These are phyloP conservation scores for Vidua macroura DNA, from an alignment of 2,113 vertebrate species.

Conservation along the genomic window DNA sequence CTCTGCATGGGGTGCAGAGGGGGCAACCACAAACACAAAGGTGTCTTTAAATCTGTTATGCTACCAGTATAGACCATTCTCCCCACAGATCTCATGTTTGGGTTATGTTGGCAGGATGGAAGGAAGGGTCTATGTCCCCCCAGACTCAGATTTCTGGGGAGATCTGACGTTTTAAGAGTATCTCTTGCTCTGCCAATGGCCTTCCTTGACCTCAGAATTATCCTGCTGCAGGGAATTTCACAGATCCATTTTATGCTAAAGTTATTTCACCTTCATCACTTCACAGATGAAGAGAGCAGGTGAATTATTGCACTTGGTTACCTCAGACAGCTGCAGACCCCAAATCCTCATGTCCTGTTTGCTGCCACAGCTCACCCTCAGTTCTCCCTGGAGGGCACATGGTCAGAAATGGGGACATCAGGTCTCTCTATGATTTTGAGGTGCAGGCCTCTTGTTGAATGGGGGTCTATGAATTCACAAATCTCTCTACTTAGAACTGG, in stretches of 20 bases:
- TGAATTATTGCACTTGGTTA: not conserved
- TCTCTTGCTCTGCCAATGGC: not conserved
- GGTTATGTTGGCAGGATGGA: not conserved
- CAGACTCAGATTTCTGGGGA: not conserved
- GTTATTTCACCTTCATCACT: not conserved
- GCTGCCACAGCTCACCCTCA: not conserved
- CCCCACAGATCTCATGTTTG: too few relatives aligned
- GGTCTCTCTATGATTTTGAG: not conserved
- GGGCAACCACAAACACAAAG: rapidly evolving
- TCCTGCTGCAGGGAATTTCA: not conserved
- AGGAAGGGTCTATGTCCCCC: not conserved
- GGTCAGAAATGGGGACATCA: not conserved
- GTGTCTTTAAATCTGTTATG: not conserved
- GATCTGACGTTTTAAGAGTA: not conserved
- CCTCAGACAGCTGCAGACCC: not conserved
- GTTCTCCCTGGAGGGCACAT: not conserved
- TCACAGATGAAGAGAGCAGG: not conserved
- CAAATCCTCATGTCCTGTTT: not conserved
- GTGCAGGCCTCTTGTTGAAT: not conserved
- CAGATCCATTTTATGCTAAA: not conserved
- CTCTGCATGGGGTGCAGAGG: rapidly evolving
- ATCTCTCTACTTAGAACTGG: not conserved
- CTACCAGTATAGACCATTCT: rapidly evolving
- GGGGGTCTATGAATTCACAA: not conserved
- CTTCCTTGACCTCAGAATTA: not conserved